Evolutionary conservation across 2,797 vertebrate species (phyloP).

Genomic region (Falco cherrug): DNA sequence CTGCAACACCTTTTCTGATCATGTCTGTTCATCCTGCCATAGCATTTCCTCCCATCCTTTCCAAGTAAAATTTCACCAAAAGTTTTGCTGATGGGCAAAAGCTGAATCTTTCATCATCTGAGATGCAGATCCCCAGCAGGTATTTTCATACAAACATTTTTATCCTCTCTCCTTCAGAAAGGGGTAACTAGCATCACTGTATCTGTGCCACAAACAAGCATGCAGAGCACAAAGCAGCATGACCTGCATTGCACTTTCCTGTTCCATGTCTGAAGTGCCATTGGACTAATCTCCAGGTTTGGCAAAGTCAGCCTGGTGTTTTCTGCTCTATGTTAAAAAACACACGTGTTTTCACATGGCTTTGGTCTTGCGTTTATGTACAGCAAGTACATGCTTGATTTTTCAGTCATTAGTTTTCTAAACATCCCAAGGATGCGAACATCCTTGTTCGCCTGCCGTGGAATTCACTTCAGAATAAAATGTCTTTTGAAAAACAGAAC

Average conservation of each 20-base stretch:
- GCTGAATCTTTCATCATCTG: neutral
- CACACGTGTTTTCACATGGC: accelerated
- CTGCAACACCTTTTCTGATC: neutral
- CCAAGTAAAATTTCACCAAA: neutral
- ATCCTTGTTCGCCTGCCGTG: neutral
- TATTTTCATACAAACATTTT: neutral
- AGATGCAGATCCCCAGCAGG: neutral
- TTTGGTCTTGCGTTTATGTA: neutral
- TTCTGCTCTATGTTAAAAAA: neutral
- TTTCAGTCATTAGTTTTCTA: neutral
- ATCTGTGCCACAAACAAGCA: neutral
- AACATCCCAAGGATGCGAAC: neutral
- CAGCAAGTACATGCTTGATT: neutral
- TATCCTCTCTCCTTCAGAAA: neutral
- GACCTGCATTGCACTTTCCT: neutral
- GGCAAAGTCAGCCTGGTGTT: neutral
- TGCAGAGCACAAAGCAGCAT: neutral
- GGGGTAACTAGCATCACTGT: neutral
- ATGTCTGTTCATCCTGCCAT: neutral
- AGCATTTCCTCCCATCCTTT: neutral
- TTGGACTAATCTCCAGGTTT: neutral
- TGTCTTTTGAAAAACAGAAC: neutral
- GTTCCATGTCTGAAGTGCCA: neutral
- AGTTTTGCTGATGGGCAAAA: neutral
- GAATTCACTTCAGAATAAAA: neutral